Conservation (phyloP, 2,113 vertebrate species). For the Recurvirostra avosetta region DNA sequence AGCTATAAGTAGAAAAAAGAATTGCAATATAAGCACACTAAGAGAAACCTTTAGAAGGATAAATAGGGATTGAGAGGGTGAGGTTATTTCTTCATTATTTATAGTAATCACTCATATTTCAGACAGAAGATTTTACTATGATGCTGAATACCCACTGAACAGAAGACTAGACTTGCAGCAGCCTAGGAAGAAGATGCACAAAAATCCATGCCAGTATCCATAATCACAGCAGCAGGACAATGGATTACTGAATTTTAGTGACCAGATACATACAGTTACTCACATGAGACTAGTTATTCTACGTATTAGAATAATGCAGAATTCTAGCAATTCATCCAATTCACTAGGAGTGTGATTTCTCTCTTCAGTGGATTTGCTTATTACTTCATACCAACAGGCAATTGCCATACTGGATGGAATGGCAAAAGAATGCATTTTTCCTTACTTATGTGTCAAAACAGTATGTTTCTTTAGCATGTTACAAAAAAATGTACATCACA, state of each 20-base stretch:
- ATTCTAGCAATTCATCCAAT: not conserved
- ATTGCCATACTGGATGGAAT: not conserved
- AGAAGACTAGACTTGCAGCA: not conserved
- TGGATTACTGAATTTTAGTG: not conserved
- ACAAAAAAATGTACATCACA: not conserved
- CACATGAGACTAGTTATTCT: not conserved
- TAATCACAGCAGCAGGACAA: not conserved
- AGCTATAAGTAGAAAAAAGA: not conserved
- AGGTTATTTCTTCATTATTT: not conserved
- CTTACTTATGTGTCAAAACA: not conserved
- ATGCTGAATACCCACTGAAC: not conserved
- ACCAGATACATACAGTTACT: not conserved
- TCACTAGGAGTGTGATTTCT: not conserved
- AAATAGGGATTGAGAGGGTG: not conserved
- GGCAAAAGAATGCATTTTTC: not conserved
- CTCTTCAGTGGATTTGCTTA: not conserved
- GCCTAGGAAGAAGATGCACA: not conserved
- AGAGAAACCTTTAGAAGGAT: not conserved
- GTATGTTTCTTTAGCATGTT: not conserved
- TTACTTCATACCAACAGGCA: not conserved
- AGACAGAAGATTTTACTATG: not conserved
- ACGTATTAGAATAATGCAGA: not conserved
- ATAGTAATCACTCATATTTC: not conserved
- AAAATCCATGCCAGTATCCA: not conserved
- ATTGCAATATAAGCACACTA: not conserved